Evolutionary conservation across 2,888 invertebrate genomes (phyloP), one percentile per base, ranked within the genome.

Genomic region (Oasisia sp.): DNA sequence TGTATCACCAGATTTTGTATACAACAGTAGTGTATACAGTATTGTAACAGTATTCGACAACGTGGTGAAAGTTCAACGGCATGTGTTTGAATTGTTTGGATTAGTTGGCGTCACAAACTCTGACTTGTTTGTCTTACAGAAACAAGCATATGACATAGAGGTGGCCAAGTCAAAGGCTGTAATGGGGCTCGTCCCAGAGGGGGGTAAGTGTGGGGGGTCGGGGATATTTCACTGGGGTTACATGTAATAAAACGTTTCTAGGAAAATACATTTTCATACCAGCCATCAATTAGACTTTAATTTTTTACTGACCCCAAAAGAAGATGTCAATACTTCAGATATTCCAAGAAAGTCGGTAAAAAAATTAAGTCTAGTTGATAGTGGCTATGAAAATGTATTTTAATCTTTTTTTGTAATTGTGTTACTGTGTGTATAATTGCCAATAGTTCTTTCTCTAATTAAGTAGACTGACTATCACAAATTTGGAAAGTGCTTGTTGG

Each of bases 71-170:
- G 38, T 38, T 38, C 38, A 38, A 38, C 38, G 74, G 27, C 19
- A 27, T n/a, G 19, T 74, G 74, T 19, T 19, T 3, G n/a, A 74
- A 19, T 27, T 74, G 19, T 74, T 74, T n/a, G n/a, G 7, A 7
- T 74, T 8, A 74, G 19, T 74, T 19, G 74, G 74, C n/a, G 27
- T 74, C 27, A 74, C 74, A 74, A 19, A 74, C 74, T 27, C 74
- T 27, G 74, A 14, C 2, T 32, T 90, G 50, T 92, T 89, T 92
- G 91, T 90, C n/a, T 94, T 95, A 92, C 94, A 95, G 95, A 95
- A 94, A 93, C 93, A 93, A 50, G 93, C 94, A 91, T 95, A 94
- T 94, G 95, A 95, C 92, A 91, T 93, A 92, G 93, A 94, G 91
- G 92, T 74, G 74, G 74, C 74, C 4, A 74, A 74, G 93, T 89